These are phyloP conservation scores for Lota lota DNA, from an alignment of 2,113 vertebrate genomes.

Conservation along the genomic window DNA sequence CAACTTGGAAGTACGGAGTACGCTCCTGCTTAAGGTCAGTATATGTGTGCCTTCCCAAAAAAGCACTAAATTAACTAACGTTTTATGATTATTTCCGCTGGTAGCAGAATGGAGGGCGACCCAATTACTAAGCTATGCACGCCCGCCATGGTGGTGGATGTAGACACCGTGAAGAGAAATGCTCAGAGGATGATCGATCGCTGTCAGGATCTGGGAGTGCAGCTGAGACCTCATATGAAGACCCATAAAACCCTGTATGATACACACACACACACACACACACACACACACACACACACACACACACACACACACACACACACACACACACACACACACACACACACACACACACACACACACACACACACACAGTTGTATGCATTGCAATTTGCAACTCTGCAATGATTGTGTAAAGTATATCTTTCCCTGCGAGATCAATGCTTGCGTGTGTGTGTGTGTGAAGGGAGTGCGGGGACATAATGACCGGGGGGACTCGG, in stretches of 20 bases:
- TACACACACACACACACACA: not conserved
- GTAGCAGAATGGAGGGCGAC: constrained; percentile 48
- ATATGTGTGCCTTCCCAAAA: not conserved
- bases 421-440: no score
- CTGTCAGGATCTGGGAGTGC: constrained; percentile 69
- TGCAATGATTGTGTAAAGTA: no score
- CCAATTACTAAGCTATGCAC: constrained; percentile 63
- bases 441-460: constrained; percentile 1
- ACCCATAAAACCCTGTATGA: constrained; percentile 84
- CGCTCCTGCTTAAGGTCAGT: no score
- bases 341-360: not conserved
- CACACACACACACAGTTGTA: no score
- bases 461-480: constrained; percentile 75
- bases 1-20: no score
- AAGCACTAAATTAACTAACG: not conserved
- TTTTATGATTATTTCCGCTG: not conserved
- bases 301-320: not conserved
- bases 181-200: constrained; percentile 69
- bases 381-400: no score
- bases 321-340: not conserved
- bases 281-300: constrained; percentile 2
- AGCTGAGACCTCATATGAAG: constrained; percentile 83
- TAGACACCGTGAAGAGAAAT: constrained; percentile 68
- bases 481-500: constrained; percentile 75
- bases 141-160: constrained; percentile 75